Evolutionary conservation across 2,888 invertebrate genomes (phyloP).

Genomic region (Epirrhoe tristata): DNA sequence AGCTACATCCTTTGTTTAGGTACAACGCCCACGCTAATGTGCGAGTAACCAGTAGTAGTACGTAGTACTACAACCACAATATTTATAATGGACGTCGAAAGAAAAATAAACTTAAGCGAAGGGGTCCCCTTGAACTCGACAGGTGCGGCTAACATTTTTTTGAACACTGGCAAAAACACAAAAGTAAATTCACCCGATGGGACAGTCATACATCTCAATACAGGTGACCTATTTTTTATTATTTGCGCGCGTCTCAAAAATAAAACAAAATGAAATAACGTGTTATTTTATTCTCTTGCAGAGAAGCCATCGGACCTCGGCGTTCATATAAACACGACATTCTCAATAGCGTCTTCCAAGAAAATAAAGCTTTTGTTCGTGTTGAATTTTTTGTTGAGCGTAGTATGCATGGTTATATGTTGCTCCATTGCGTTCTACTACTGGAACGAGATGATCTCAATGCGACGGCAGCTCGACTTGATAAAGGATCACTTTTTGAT

Average conservation of each 20-base stretch:
- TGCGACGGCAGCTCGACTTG: slow-evolving; percentile 71
- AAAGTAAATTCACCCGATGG: slow-evolving; percentile 72
- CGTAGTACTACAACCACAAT: slow-evolving; percentile 51
- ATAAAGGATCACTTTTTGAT: slow-evolving; percentile 69
- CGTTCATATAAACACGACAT: slow-evolving; percentile 79
- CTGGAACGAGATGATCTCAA: slow-evolving; percentile 75
- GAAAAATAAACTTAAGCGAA: slow-evolving; percentile 74
- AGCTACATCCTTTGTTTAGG: slow-evolving; percentile 81
- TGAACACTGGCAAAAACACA: slow-evolving; percentile 74
- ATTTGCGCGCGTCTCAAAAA: not conserved
- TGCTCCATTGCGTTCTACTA: slow-evolving; percentile 75
- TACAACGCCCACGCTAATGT: slow-evolving; percentile 65
- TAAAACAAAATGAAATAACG: slow-evolving; percentile 43
- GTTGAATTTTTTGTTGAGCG: slow-evolving; percentile 74
- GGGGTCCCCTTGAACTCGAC: slow-evolving; percentile 74
- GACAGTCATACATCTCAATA: slow-evolving; percentile 77
- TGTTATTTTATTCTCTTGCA: slow-evolving; percentile 58
- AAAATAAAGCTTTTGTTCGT: slow-evolving; percentile 78
- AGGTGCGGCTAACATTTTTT: slow-evolving; percentile 78
- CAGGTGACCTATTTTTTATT: slow-evolving; percentile 64
- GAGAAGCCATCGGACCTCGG: slow-evolving; percentile 77
- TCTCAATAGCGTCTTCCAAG: slow-evolving; percentile 81
- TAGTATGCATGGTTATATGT: slow-evolving; percentile 73
- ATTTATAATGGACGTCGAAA: slow-evolving; percentile 74
- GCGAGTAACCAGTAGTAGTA: slow-evolving; percentile 63